Evolutionary conservation across 2,888 invertebrate genomes (phyloP), one percentile per base, ranked within the genome.

Genomic region (Ectropis crepuscularia): DNA sequence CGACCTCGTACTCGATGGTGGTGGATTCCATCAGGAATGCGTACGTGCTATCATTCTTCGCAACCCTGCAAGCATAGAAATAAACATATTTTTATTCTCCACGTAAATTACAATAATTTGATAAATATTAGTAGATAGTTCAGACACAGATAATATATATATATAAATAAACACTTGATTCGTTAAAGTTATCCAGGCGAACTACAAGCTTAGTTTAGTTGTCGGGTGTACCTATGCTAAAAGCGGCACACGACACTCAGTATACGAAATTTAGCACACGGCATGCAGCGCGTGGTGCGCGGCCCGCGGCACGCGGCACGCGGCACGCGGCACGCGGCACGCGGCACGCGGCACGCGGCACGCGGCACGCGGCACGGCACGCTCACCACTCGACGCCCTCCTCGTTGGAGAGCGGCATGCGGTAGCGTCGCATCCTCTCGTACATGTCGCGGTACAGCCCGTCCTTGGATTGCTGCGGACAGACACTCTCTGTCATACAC

Each of bases 1-100:
- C 95, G 16, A 94, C 93, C 59, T 94, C 94, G 86, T 98, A 98
- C 83, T 98, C 98, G 71, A 98, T 96, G 46, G 96, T 95, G 0
- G 97, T 96, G 0, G 97, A 97, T 90, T 98, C 98, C 96, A 97
- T 97, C 43, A 98, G 92, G 83, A 96, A 98, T 0, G 98, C 98
- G 85, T 97, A 98, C 73, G 93, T 86, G 51, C 51, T 51, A 28
- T 78, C 83, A 1, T 74, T 77, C 63, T 67, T 16, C 51, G 61
- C 61, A 45, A 84, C 79, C 70, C 86, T 83, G 74, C 36, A 61
- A 11, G 11, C 42, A 41, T 41, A 60, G 41, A 8, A 6, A 46
- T 8, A 10, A 5, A 49, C n/a, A 6, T 36, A n/a, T 8, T 5
- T 37, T 0, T 6, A 10, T 11, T 6, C 39, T 7, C 0, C 6